Base-by-base conservation (phyloP, 2,888 invertebrate species). In the Cybosia mesomella region DNA sequence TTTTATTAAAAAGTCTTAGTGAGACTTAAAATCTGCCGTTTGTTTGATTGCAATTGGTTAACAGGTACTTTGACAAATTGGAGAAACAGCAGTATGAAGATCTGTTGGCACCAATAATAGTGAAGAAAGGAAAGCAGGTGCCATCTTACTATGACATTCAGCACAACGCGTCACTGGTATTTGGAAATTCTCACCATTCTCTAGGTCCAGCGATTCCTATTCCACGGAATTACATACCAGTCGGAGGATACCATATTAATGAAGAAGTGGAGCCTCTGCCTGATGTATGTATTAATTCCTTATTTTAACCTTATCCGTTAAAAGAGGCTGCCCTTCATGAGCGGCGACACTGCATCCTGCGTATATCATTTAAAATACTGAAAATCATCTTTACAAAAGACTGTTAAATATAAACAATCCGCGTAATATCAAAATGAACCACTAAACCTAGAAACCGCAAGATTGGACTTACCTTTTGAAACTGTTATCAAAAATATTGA, bases 131-230 rank as follows among this genome's bases (percentile, higher is more conserved):
- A 13, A 59, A 61, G n/a, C 64, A 66, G 11, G 71, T 80, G 7
- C 83, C 81, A n/a, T 63, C 73, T 0, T 83, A 80, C 24, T 68
- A 81, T 9, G 75, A 79, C 0, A n/a, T 84, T 10, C 73, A 73
- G 57, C 81, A 76, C 58, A 86, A 85, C 43, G 81, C 75, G 0
- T 84, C 86, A 0, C 64, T 87, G 7, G 53, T 82, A 34, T 59
- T 86, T 10, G 77, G 75, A 8, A 85, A 85, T 55, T 70, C 71
- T 0, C 75, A 75, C 62, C 64, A 70, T 0, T 75, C 77, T 39
- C 28, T 77, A 21, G 72, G 71, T 10, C 58, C 72, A 49, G 66
- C 75, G 11, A 71, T 70, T 28, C 64, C 69, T 34, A 15, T 77
- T 22, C 77, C 79, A 11, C 71, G 73, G n/a, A 81, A 76, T 64